These are phyloP conservation scores for Tor tambroides DNA, from an alignment of 2,113 vertebrate species.

Conservation along the genomic window DNA sequence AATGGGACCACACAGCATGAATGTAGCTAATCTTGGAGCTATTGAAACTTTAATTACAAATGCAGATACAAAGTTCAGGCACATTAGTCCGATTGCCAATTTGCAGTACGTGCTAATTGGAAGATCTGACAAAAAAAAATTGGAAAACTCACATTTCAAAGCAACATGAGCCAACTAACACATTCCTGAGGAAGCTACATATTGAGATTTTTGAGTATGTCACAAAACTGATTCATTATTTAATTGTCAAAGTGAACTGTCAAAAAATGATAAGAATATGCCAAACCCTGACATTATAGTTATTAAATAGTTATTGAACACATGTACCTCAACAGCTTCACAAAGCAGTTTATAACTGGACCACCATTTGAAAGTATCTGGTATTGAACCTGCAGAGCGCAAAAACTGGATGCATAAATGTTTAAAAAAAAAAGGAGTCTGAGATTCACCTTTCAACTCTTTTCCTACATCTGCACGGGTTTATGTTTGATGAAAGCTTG, in stretches of 20 bases:
- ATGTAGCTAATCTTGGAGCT: constrained; percentile 9
- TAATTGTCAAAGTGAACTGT: background rate
- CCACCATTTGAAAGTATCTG: background rate
- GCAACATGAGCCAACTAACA: background rate
- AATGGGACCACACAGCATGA: background rate
- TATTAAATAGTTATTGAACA: background rate
- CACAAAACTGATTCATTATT: background rate
- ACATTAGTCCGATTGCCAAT: background rate
- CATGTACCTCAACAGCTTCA: background rate
- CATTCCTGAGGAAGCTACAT: background rate
- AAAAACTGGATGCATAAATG: background rate
- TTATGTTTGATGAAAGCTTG: background rate
- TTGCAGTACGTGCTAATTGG: background rate
- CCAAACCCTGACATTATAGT: background rate
- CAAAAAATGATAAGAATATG: background rate
- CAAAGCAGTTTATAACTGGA: background rate
- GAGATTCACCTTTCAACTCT: background rate
- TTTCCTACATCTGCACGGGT: background rate
- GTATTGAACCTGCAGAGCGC: background rate
- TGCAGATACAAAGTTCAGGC: constrained; percentile 11
- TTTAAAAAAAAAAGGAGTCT: background rate
- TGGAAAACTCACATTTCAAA: background rate
- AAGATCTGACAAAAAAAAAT: background rate
- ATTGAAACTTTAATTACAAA: constrained; percentile 22
- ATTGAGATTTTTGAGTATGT: too few species aligned